Evolutionary conservation across 2,888 invertebrate genomes (phyloP), one percentile per base, ranked within the genome.

Genomic region (Sesamia inferens): DNA sequence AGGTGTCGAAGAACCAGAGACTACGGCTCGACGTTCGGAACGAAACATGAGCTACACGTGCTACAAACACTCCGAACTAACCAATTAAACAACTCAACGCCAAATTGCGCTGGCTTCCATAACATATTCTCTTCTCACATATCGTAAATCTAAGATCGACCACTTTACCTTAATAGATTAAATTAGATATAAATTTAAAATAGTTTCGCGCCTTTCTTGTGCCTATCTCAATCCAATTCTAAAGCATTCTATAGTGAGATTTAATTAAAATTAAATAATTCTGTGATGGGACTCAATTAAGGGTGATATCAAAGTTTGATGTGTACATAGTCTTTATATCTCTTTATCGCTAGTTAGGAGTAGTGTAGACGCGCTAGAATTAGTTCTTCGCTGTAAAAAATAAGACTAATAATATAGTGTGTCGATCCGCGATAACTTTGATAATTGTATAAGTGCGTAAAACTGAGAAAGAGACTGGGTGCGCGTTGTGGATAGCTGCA

Each of bases 81-180:
- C 78, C 85, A 87, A 87, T 81, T 88, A 85, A 87, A 65, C n/a
- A 85, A 82, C 66, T 80, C 91, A 84, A 93, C 93, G 96, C 96
- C 96, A 96, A 96, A 96, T 94, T 92, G 95, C 93, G 95, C 94
- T 95, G 92, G 95, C 96, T 96, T 96, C 96, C 96, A 96, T 93
- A 90, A 92, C 90, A 88, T 93, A 92, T 92, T 93, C 90, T 91
- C 92, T 91, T 93, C 81, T 92, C 94, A 91, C 96, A 95, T 96
- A 96, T 96, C 96, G 90, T 95, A 92, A 92, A 86, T 89, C 83
- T 94, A 94, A 94, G 92, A 91, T 92, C 90, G 92, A 93, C 93
- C 93, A 94, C 89, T 91, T 86, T 87, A 87, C 51, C 59, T 75
- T 86, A 84, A 54, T 47, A 51, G 85, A 88, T 65, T 75, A 90